phyloP scores from a whole-genome alignment of 2,888 invertebrate genomes.

The Ochlodes sylvanus region DNA sequence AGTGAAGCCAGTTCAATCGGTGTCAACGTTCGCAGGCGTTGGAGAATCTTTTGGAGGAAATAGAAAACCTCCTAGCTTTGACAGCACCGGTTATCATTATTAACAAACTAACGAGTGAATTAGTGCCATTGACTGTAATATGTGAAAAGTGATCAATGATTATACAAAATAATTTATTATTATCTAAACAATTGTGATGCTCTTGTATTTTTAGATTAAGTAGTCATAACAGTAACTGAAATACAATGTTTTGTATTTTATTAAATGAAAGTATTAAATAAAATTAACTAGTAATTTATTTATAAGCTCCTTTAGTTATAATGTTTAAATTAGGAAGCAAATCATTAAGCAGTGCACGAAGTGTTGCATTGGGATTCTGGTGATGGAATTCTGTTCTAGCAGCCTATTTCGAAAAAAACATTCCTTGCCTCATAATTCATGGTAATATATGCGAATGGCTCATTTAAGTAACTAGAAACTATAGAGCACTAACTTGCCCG shows the following conservation, averaged over 20 bases:
- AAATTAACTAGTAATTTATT: not conserved
- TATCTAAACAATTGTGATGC: conserved; percentile 11
- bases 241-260: conserved; percentile 4
- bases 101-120: conserved; percentile 40
- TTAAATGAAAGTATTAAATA: not conserved
- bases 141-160: conserved; percentile 16
- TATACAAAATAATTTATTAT: conserved; percentile 19
- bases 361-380: too few relatives aligned
- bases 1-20: conserved; percentile 45
- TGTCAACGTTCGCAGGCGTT: conserved; percentile 50
- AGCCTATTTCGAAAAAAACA: too few relatives aligned
- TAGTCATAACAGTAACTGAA: not conserved
- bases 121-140: conserved; percentile 29
- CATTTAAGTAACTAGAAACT: too few relatives aligned
- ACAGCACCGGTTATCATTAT: conserved; percentile 75
- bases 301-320: too few relatives aligned
- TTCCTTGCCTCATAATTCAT: too few relatives aligned
- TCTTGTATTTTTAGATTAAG: conserved; percentile 2
- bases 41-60: conserved; percentile 68
- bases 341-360: too few relatives aligned
- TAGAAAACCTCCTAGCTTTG: conserved; percentile 67
- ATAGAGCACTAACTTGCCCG: too few relatives aligned
- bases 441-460: too few relatives aligned
- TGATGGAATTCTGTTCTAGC: too few relatives aligned
- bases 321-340: too few relatives aligned